Base-by-base conservation (phyloP, 2,113 vertebrate species). In the Apteryx owenii region DNA sequence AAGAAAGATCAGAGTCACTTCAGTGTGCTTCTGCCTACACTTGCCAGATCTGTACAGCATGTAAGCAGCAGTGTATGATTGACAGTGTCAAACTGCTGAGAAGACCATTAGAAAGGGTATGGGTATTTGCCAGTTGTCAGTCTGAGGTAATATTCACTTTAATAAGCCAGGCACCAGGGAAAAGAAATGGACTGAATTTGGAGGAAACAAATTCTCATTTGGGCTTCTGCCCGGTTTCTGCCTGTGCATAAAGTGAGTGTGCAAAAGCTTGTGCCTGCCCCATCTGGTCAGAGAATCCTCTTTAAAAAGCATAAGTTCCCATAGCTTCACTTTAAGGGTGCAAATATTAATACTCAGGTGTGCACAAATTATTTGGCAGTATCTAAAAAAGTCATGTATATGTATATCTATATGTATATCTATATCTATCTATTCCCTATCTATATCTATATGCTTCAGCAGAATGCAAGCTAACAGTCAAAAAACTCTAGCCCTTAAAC, bases 1-100 rank as follows among this genome's bases (percentile, higher is more conserved):
- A 86, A 80, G 80, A 95, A 91, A 89, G 76, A 95, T 95, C 68
- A 71, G 44, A 92, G 79, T 83, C 81, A 93, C 31, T 93, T 88
- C 66, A 70, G 21, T 7, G 6, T 83, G 75, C 42, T 93, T 89
- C 93, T 95, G 84, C 87, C 89, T 91, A 91, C 88, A 23, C 76
- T 91, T 96, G 68, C 93, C 75, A 85, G 64, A 94, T 60, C 85
- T 85, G 66, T 85, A 60, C 76, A 85, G 60, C 54, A 31, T 22
- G 40, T 51, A 68, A 95, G 79, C 76, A 89, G 48, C 66, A 83
- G 81, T 12, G 40, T 40, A 77, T 89, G 81, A 91, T 68, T 90
- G 91, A 91, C 83, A 88, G 40, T 71, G 76, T 91, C 91, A 94
- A 83, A 71, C 51, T 53, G 50, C 66, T 88, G 79, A 83, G 76